Evolutionary conservation across 2,888 invertebrate species (phyloP).

Genomic region (Scrobipalpa atriplicella): DNA sequence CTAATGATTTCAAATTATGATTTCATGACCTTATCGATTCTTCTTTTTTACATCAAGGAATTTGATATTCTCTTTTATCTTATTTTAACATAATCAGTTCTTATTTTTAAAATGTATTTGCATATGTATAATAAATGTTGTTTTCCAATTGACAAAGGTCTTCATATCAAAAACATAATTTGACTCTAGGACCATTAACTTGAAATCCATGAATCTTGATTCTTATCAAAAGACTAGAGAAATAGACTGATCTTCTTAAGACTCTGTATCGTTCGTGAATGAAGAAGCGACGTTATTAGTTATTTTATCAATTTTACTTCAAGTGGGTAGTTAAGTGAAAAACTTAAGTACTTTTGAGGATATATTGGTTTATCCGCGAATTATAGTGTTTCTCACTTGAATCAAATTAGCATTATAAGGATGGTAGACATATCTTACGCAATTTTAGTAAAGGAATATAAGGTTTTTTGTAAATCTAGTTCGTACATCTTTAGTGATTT

Average conservation of each 20-base stretch:
- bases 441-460: not conserved
- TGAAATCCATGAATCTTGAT: too few relatives aligned
- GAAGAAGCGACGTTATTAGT: constrained; percentile 3
- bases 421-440: not conserved
- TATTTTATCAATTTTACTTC: constrained; percentile 17
- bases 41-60: too few relatives aligned
- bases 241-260: not conserved
- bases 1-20: too few relatives aligned
- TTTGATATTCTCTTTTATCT: not conserved
- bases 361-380: constrained; percentile 9
- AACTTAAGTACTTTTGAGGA: constrained; percentile 22
- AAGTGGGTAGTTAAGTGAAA: constrained; percentile 9
- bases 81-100: too few relatives aligned
- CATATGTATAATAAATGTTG: too few relatives aligned
- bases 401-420: not conserved
- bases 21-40: too few relatives aligned
- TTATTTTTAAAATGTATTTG: too few relatives aligned
- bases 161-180: too few relatives aligned
- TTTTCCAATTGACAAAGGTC: too few relatives aligned
- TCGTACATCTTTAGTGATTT: too few relatives aligned
- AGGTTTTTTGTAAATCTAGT: too few relatives aligned
- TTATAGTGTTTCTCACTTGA: not conserved
- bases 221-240: not conserved
- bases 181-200: too few relatives aligned
- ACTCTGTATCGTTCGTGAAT: not conserved